phyloP scores from a whole-genome alignment of 2,113 vertebrate species.

The Strix aluco region DNA sequence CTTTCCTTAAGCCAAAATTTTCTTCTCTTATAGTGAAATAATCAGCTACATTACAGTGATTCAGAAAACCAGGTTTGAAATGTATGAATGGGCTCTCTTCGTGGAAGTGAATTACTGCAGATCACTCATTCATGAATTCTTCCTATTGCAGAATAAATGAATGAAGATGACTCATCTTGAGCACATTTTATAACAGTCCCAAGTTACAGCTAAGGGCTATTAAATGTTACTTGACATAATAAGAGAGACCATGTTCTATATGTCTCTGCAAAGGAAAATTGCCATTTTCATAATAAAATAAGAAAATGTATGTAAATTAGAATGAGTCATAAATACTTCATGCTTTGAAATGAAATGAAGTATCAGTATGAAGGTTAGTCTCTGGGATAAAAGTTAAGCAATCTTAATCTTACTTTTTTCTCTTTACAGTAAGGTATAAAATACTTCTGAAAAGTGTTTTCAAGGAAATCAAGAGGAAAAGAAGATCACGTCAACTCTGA shows the following conservation, averaged over 20 bases:
- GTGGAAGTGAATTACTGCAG: slow-evolving; percentile 65
- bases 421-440: slow-evolving; percentile 10
- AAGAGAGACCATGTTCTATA: slow-evolving; percentile 64
- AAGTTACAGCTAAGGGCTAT: slow-evolving; percentile 67
- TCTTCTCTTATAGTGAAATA: slow-evolving; percentile 51
- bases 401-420: slow-evolving; percentile 2
- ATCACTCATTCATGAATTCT: slow-evolving; percentile 75
- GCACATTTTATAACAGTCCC: slow-evolving; percentile 59
- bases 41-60: slow-evolving; percentile 52
- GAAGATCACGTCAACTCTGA: background rate
- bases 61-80: slow-evolving; percentile 61
- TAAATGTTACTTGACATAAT: slow-evolving; percentile 72
- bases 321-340: slow-evolving; percentile 68
- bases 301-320: slow-evolving; percentile 68
- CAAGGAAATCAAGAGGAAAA: background rate
- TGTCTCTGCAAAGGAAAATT: slow-evolving; percentile 64
- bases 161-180: slow-evolving; percentile 70
- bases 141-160: slow-evolving; percentile 58
- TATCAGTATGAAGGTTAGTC: slow-evolving; percentile 36
- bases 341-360: slow-evolving; percentile 62
- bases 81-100: slow-evolving; percentile 69
- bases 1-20: slow-evolving; percentile 33
- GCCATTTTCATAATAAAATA: slow-evolving; percentile 54
- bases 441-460: background rate
- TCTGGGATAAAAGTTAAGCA: slow-evolving; percentile 35